Evolutionary conservation across 2,888 invertebrate genomes (phyloP).

Genomic region (Agonopterix alstromeriana): DNA sequence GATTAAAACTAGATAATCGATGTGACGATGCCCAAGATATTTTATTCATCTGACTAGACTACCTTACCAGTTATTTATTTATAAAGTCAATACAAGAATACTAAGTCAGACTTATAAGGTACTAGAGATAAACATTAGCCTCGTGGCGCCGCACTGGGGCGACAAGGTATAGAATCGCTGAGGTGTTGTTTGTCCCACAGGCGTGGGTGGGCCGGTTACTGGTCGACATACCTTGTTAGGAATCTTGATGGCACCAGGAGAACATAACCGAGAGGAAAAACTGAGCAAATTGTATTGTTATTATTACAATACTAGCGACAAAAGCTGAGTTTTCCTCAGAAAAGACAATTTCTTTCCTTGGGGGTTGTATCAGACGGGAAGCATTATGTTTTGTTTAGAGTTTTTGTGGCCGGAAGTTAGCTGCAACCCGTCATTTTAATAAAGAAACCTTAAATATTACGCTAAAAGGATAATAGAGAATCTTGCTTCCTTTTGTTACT

Average conservation of each 20-base stretch:
- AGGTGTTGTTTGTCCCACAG: constrained; percentile 34
- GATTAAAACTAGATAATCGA: too few species aligned
- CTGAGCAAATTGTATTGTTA: constrained; percentile 8
- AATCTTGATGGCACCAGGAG: constrained; percentile 43
- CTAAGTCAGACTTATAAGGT: constrained; percentile 1
- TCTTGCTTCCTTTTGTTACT: too few species aligned
- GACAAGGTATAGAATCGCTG: constrained; percentile 39
- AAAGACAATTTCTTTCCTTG: too few species aligned
- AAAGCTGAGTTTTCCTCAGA: too few species aligned
- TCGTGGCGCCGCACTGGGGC: constrained; percentile 42
- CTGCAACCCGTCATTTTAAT: too few species aligned
- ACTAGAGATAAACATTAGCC: constrained; percentile 25
- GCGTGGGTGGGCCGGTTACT: constrained; percentile 28
- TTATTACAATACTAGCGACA: neutral
- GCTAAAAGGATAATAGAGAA: too few species aligned
- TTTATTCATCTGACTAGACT: neutral
- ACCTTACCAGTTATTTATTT: too few species aligned
- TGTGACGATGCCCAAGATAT: too few species aligned
- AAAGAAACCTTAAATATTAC: too few species aligned
- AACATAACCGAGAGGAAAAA: constrained; percentile 32
- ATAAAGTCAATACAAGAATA: neutral
- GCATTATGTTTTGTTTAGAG: too few species aligned
- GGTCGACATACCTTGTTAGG: constrained; percentile 63
- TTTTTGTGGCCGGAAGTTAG: too few species aligned
- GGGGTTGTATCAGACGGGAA: too few species aligned